Evolutionary conservation across 1,140 invertebrate species (phyloP), one percentile per base, ranked within the genome.

Genomic region (Listronotus bonariensis): DNA sequence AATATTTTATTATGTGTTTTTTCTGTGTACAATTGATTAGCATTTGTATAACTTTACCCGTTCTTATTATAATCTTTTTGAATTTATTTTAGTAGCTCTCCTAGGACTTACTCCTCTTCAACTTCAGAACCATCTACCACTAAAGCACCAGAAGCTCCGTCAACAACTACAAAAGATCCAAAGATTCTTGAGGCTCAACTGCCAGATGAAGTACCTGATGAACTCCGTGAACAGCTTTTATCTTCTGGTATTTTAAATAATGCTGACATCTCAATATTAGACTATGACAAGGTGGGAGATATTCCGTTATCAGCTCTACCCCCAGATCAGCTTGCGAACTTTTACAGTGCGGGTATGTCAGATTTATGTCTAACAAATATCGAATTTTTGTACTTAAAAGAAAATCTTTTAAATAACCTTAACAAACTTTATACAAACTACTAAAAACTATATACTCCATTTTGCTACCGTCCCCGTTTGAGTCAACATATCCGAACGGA

Each of bases 241-340:
- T 88, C 89, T 42, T 92, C 91, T 0, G 92, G 92, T 40, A 93
- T 94, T 66, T 80, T 93, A 41, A 88, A 89, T 66, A 92, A 93
- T 73, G 91, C 92, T 20, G 90, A 93, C 71, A 93, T 93, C 56
- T 92, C 92, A 65, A 86, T 93, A 20, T 79, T 92, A 34, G 90
- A 93, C 78, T 92, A 92, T 67, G 91, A 93, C 73, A 93, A 94
- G 81, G 86, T 93, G 34, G 91, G 91, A n/a, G 91, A 92, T 71
- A 92, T 91, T 59, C 86, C 90, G 8, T 82, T 93, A 45, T 91
- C 92, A 68, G 91, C 88, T 65, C 78, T 93, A 49, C 90, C 91
- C n/a, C 90, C 91, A 10, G 91, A 93, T 75, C 91, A 92, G 57
- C 76, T 93, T 55, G 90, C 89, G 17, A 91, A 92, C 75, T 91